phyloP scores from a whole-genome alignment of 2,797 vertebrate species.

The Propithecus perrieri region DNA sequence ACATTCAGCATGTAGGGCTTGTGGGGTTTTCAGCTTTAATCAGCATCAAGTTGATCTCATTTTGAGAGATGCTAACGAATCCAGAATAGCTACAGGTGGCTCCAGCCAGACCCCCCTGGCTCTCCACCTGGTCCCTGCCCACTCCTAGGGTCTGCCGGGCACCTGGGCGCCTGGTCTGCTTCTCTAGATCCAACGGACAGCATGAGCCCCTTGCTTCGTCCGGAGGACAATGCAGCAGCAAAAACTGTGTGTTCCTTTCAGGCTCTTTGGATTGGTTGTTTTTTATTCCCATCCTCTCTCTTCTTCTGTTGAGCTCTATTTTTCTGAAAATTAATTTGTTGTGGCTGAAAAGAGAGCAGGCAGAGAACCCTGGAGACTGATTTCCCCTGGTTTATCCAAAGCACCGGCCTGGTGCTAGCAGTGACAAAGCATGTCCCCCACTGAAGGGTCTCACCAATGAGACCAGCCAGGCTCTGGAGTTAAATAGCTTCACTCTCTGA shows the following conservation, averaged over 20 bases:
- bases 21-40: conserved; percentile 84
- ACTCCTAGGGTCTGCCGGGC: neutral
- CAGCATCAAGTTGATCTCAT: conserved; percentile 84
- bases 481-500: conserved; percentile 51
- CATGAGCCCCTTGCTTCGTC: neutral
- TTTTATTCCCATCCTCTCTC: too few relatives aligned
- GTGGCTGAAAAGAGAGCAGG: conserved; percentile 48
- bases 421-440: neutral
- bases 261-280: neutral
- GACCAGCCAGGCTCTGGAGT: neutral
- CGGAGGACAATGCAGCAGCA: neutral
- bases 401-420: neutral
- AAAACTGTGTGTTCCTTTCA: neutral
- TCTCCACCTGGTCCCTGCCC: conserved; percentile 49
- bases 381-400: neutral
- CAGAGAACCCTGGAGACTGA: conserved; percentile 26
- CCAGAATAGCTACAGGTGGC: conserved; percentile 69
- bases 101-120: conserved; percentile 14
- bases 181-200: neutral
- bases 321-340: conserved; percentile 60
- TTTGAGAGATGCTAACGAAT: conserved; percentile 75
- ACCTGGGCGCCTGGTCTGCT: rapidly evolving
- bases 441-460: neutral
- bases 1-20: conserved; percentile 60
- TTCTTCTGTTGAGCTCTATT: conserved; percentile 42